These are phyloP conservation scores for Masnerella sp. DNA, from an alignment of 2,888 invertebrate genomes.

Conservation along the genomic window DNA sequence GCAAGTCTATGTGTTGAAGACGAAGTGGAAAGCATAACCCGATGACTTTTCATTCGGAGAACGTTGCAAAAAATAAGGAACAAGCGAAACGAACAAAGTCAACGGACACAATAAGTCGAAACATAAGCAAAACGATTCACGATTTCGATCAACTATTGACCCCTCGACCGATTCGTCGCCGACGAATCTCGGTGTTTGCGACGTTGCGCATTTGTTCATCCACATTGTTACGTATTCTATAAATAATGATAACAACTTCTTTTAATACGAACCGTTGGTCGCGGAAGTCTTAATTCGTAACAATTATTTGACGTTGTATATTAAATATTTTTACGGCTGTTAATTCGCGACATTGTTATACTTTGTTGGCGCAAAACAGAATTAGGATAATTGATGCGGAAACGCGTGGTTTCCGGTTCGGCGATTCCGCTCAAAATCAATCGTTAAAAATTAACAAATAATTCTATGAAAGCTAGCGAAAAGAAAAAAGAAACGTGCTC, in stretches of 20 bases:
- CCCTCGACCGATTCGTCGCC: not conserved
- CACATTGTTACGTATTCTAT: slow-evolving; percentile 27
- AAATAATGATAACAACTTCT: slow-evolving; percentile 30
- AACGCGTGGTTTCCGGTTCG: slow-evolving; percentile 1
- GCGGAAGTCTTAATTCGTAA: slow-evolving; percentile 31
- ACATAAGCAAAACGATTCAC: not conserved
- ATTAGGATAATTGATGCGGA: slow-evolving; percentile 8
- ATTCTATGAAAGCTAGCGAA: too few relatives aligned
- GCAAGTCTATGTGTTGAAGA: slow-evolving; percentile 48
- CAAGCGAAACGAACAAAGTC: not conserved
- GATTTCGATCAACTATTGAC: too few relatives aligned
- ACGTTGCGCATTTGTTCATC: slow-evolving; percentile 42
- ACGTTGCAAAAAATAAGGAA: not conserved
- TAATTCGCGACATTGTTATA: slow-evolving; percentile 37
- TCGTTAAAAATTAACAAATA: not conserved
- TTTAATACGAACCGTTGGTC: slow-evolving; percentile 42
- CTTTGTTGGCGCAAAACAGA: slow-evolving; percentile 35
- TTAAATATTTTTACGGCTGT: slow-evolving; percentile 36
- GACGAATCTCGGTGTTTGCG: slow-evolving; percentile 26
- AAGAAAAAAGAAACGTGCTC: too few relatives aligned
- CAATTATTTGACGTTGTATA: slow-evolving; percentile 36
- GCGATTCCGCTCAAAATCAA: not conserved
- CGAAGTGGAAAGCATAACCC: slow-evolving; percentile 8
- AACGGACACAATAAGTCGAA: too few relatives aligned
- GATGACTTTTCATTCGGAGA: slow-evolving; percentile 57